A percentile compares a stretch with the other conserved stretches of the same genome.
Conservation (phyloP, 1,140 invertebrate genomes). For the Brachionus rotundiformis region DNA sequence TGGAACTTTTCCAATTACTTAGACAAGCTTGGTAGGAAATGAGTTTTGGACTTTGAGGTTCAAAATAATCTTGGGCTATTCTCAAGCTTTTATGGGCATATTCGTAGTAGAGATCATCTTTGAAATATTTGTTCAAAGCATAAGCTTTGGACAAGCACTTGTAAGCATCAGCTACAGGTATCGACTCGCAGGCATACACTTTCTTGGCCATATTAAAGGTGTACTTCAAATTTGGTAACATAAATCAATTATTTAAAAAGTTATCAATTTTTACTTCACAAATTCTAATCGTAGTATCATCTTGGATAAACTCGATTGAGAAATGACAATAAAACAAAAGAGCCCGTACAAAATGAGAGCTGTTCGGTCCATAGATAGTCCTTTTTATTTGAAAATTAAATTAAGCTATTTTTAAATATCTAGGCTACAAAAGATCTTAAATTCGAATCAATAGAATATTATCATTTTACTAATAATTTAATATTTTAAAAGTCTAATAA, state of each 20-base stretch:
- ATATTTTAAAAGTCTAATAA: too few species aligned
- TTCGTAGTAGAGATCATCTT: conserved; percentile 47
- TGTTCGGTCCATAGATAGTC: conserved; percentile 9
- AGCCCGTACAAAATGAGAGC: conserved; percentile 31
- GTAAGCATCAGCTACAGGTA: conserved; percentile 31
- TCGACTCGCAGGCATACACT: conserved; percentile 7
- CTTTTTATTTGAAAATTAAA: too few species aligned
- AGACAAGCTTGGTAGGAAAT: conserved; percentile 15
- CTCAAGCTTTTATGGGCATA: conserved; percentile 10
- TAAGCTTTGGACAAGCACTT: conserved; percentile 34
- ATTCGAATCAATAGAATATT: too few species aligned
- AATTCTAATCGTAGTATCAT: conserved; percentile 4
- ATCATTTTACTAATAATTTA: too few species aligned
- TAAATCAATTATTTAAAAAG: background rate
- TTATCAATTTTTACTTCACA: background rate
- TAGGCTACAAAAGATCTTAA: too few species aligned
- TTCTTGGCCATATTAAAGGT: conserved; percentile 47
- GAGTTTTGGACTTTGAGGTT: background rate
- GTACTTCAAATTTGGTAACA: background rate
- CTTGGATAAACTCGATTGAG: conserved; percentile 37
- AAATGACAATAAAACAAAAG: conserved; percentile 32
- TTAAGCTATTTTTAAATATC: too few species aligned
- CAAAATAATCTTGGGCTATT: conserved; percentile 33
- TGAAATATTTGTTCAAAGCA: conserved; percentile 11
- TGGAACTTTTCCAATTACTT: background rate